Conservation (phyloP, 2,888 invertebrate species). For the Nephrocerus scutellatus region DNA sequence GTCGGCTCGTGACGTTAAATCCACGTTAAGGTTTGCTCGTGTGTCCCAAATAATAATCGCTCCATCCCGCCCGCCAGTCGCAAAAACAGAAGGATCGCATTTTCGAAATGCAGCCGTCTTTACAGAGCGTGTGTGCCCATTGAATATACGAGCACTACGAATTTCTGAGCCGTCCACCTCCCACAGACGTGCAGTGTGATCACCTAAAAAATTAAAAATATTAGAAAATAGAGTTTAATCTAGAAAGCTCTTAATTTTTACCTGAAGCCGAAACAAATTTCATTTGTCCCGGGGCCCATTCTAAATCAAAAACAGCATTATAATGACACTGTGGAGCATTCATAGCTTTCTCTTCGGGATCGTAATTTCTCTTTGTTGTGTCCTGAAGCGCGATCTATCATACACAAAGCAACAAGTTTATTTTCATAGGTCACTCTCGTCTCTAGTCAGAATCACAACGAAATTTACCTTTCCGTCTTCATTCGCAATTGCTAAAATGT, state of each 20-base stretch:
- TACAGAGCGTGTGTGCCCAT: slow-evolving; percentile 72
- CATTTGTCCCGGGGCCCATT: slow-evolving; percentile 73
- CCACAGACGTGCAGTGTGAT: slow-evolving; percentile 76
- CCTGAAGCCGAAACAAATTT: slow-evolving; percentile 78
- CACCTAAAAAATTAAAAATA: slow-evolving; percentile 50
- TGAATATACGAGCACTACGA: slow-evolving; percentile 54
- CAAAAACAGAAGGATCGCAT: slow-evolving; percentile 67
- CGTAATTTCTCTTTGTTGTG: slow-evolving; percentile 45
- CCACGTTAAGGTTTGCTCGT: slow-evolving; percentile 50
- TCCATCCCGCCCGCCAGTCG: slow-evolving; percentile 83
- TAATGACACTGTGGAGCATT: slow-evolving; percentile 60
- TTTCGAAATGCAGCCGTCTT: slow-evolving; percentile 72
- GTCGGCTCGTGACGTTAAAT: slow-evolving; percentile 57
- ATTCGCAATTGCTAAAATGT: slow-evolving; percentile 74
- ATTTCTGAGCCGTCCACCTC: slow-evolving; percentile 56
- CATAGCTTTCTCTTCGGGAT: slow-evolving; percentile 45
- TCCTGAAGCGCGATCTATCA: slow-evolving; percentile 48
- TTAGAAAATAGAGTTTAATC: background rate
- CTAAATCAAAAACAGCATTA: slow-evolving; percentile 85
- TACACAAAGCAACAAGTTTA: background rate
- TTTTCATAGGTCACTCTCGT: too few relatives aligned
- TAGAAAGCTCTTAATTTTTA: slow-evolving; percentile 16
- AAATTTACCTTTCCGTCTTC: slow-evolving; percentile 68
- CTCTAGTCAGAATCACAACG: too few relatives aligned
- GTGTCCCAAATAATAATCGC: slow-evolving; percentile 81